Base-by-base conservation (phyloP, 2,888 invertebrate species). In the Sepioteuthis lessoniana region DNA sequence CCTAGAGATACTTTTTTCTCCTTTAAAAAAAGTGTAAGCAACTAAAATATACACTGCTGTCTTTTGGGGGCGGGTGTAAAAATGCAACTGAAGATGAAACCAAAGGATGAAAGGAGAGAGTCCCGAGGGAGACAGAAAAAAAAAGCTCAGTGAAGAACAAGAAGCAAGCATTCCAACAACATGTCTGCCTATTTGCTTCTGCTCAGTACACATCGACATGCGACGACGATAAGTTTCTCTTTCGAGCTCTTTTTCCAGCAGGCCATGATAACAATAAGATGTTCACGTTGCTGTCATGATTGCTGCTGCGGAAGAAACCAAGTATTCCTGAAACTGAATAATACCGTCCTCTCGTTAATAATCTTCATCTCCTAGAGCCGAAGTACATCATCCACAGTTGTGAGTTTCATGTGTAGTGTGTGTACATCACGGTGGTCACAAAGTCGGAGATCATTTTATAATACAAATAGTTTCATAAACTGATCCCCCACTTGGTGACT, bases 121-220 rank as follows among this genome's bases (percentile, higher is more conserved):
- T 60, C 76, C 76, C 8, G 13, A 16, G 76, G 55, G 76, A 35
- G 19, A 35, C 13, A 76, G n/a, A n/a, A 4, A 76, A n/a, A n/a
- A 76, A 76, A 35, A n/a, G 76, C 76, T 76, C 76, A 76, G 13
- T 76, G 76, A n/a, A 35, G 76, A 76, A 76, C 76, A 76, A 76
- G 76, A 76, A 76, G 76, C 76, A 76, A 76, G 76, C n/a, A 76
- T 76, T 76, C 76, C 76, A 76, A 76, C 76, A 76, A 76, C 76
- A 76, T 76, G 76, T 76, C 76, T 76, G 76, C 76, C 76, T 76
- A 31, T 76, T n/a, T 76, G n/a, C 76, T 55, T 55, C 25, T 55
- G n/a, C 76, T n/a, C n/a, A n/a, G 13, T 35, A 76, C 76, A 76
- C 76, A 76, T 35, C 35, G 76, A 76, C 76, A 76, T 76, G 76